Evolutionary conservation across 2,888 invertebrate genomes (phyloP), one percentile per base, ranked within the genome.

Genomic region (Caenorhabditis angaria): DNA sequence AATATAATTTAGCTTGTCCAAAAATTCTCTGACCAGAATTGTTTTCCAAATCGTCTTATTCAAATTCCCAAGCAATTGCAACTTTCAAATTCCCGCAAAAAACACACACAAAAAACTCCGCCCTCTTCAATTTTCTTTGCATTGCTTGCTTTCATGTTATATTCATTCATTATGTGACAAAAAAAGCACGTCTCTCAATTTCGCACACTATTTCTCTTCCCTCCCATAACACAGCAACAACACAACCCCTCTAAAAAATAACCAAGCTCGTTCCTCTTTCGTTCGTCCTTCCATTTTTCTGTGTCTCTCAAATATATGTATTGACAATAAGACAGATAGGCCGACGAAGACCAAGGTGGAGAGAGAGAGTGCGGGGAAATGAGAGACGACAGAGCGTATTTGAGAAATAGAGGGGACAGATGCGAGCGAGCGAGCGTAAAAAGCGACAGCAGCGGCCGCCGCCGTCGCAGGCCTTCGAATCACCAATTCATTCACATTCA

Each of bases 331-430:
- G 10, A 6, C 10, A 41, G 41, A 41, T 41, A 41, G 41, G 32
- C 32, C 32, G 32, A 32, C 32, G 32, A 32, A 10, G 32, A 10
- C 10, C 10, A 32, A 10, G 10, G 32, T 32, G 10, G 41, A 41
- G 41, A 41, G 14, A 14, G 14, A 6, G 41, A 41, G 41, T 6
- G 10, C 3, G 41, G 5, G 14, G 41, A 3, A 41, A 41, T 4
- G 20, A 28, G 18, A 28, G 5, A 22, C 6, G 51, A 51, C 10
- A 51, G 51, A 51, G 51, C 12, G 51, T n/a, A n/a, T n/a, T n/a
- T 12, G 54, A 54, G 54, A 54, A 28, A n/a, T n/a, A n/a, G n/a
- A n/a, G n/a, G n/a, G 28, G 54, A 54, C 27, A 54, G 41, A 41
- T 41, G 41, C 41, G 41, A 41, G 54, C 25, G 54, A n/a, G n/a